Percentiles rank a stretch among this genome's conserved stretches.
phyloP scores from a whole-genome alignment of 2,888 invertebrate genomes.

The Agrilus mali region DNA sequence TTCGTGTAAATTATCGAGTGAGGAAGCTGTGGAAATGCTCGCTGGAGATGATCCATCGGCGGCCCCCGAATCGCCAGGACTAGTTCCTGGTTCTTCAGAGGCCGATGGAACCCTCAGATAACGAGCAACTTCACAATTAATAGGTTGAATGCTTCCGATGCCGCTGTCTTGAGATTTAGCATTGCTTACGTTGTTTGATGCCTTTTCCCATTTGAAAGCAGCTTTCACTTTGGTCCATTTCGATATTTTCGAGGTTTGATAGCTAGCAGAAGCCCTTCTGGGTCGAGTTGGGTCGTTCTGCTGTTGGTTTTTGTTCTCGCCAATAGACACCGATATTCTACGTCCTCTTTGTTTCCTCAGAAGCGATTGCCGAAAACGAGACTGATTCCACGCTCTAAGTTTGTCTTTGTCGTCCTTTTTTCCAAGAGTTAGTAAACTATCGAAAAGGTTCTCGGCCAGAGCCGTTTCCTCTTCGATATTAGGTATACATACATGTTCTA shows the following conservation, averaged over 20 bases:
- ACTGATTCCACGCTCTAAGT: conserved; percentile 15
- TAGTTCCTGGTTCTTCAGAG: conserved; percentile 33
- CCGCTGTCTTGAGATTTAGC: conserved; percentile 35
- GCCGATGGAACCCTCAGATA: conserved; percentile 39
- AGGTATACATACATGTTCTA: conserved; percentile 37
- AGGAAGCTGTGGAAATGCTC: conserved; percentile 60
- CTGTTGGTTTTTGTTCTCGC: background rate
- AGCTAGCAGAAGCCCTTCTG: conserved; percentile 4
- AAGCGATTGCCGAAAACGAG: conserved; percentile 35
- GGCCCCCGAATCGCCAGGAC: conserved; percentile 41
- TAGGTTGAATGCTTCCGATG: conserved; percentile 33
- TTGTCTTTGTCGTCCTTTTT: conserved; percentile 21
- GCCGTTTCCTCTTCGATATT: conserved; percentile 51
- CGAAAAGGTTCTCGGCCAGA: conserved; percentile 48
- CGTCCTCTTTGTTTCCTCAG: conserved; percentile 42
- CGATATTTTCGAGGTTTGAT: conserved; percentile 47
- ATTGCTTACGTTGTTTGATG: conserved; percentile 32
- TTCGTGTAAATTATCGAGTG: conserved; percentile 49
- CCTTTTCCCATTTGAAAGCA: conserved; percentile 77
- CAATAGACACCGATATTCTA: conserved; percentile 42
- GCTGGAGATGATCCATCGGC: conserved; percentile 48
- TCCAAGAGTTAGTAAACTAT: conserved; percentile 46
- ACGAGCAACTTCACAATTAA: conserved; percentile 39
- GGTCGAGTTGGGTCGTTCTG: background rate
- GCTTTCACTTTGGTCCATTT: conserved; percentile 87